Conservation (phyloP, 2,888 invertebrate species). For the Euzetes globulus region DNA sequence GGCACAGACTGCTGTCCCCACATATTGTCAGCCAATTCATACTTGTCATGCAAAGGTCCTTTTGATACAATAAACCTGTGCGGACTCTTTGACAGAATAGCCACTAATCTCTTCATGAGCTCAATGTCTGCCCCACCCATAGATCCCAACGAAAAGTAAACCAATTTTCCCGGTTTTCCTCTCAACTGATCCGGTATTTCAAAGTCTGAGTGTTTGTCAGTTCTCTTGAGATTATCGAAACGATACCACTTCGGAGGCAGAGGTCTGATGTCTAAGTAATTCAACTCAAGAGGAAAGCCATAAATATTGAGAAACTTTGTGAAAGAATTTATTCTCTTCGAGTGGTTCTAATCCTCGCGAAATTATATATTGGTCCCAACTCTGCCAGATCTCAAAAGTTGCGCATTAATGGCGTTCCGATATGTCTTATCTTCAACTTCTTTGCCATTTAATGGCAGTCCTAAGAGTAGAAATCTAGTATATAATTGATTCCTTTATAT, state of each 20-base stretch:
- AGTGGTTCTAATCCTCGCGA: background rate
- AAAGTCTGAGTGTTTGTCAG: background rate
- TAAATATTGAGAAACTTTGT: background rate
- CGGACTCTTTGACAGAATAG: conserved; percentile 8
- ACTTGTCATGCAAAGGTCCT: conserved; percentile 30
- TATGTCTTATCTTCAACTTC: background rate
- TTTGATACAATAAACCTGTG: conserved; percentile 33
- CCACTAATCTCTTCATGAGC: conserved; percentile 28
- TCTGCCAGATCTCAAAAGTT: background rate
- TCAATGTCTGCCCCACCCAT: conserved; percentile 22
- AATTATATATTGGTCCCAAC: background rate
- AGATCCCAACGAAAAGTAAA: conserved; percentile 35
- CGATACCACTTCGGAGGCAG: background rate
- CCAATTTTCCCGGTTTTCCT: conserved; percentile 20
- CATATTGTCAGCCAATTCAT: conserved; percentile 34
- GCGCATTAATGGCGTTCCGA: background rate
- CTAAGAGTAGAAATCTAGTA: background rate
- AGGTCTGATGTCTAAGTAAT: background rate
- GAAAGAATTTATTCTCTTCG: background rate
- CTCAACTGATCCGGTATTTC: background rate
- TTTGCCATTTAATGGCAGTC: background rate
- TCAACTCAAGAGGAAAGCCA: background rate
- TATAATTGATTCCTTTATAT: background rate
- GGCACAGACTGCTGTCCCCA: conserved; percentile 32
- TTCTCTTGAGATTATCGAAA: background rate